Conservation (phyloP, 2,113 vertebrate species). For the Neofelis nebulosa region DNA sequence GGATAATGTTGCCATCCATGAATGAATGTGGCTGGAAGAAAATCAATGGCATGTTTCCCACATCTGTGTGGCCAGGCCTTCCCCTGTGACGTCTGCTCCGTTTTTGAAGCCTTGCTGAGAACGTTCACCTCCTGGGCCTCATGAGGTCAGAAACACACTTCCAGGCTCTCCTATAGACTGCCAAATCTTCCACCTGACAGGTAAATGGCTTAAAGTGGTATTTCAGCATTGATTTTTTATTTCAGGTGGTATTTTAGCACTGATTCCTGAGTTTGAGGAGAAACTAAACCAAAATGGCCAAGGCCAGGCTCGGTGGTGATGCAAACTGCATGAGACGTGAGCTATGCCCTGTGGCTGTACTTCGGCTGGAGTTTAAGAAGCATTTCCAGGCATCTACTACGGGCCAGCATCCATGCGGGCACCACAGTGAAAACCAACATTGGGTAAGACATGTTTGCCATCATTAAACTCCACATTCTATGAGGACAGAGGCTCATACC, state of each 20-base stretch:
- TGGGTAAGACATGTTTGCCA: neutral
- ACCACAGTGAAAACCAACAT: neutral
- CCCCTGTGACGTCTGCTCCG: neutral
- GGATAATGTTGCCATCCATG: conserved; percentile 9
- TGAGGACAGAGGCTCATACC: neutral
- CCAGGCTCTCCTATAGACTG: neutral
- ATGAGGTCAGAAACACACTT: neutral
- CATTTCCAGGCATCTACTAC: neutral
- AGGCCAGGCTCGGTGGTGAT: rapidly evolving
- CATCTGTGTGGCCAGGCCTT: neutral
- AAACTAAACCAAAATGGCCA: neutral
- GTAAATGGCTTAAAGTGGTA: neutral
- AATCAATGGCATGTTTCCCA: conserved; percentile 1
- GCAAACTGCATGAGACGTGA: rapidly evolving
- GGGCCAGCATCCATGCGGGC: neutral
- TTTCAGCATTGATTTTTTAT: neutral
- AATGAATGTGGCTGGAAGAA: neutral
- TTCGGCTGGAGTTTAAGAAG: neutral
- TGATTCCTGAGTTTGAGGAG: neutral
- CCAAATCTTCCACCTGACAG: neutral
- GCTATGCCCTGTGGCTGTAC: too few species aligned
- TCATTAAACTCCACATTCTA: neutral
- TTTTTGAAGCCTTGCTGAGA: neutral
- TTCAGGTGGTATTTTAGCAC: too few species aligned
- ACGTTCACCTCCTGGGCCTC: neutral